Evolutionary conservation across 2,888 invertebrate genomes (phyloP), one percentile per base, ranked within the genome.

Genomic region (Dendrolimus houi): DNA sequence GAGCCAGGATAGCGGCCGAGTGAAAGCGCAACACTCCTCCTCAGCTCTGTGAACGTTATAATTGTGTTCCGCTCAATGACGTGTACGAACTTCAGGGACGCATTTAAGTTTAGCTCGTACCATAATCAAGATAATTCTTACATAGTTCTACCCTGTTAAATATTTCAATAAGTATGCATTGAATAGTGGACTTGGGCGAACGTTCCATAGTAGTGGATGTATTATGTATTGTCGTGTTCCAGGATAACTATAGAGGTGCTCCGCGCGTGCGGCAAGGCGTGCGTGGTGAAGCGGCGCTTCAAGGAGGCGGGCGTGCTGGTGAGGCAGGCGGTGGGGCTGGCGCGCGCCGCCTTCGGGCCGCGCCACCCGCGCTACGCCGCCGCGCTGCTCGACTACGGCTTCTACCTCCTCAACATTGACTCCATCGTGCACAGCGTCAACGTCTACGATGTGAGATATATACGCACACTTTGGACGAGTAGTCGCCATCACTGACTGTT

Each of bases 401-500:
- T 96, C 91, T 98, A 96, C 80, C 91, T 98, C 71, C 92, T 98
- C 67, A 97, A 98, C 84, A 94, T 96, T 57, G 98, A 98, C 87
- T 94, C 94, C 57, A 95, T 97, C 64, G 92, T 92, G 63, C 95
- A 96, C 74, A 96, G 97, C 74, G 96, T 98, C n/a, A 92, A 93
- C 60, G 94, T 96, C 0, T 98, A 97, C 78, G 94, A 94, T 92
- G 95, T 94, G 68, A 52, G 59, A 14, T 42, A 6, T 53, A 29
- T 12, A 10, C 12, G 29, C 9, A 41, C 56, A 54, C 14, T 14
- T 14, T 14, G 14, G 14, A 14, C 14, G 14, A 14, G 1, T 14
- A 14, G 14, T 14, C 14, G 14, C 14, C 14, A 14, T 14, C 14
- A 14, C n/a, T n/a, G n/a, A n/a, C n/a, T n/a, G n/a, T n/a, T n/a